These are phyloP conservation scores for Uria lomvia DNA, from an alignment of 2,113 vertebrate genomes.

Conservation along the genomic window DNA sequence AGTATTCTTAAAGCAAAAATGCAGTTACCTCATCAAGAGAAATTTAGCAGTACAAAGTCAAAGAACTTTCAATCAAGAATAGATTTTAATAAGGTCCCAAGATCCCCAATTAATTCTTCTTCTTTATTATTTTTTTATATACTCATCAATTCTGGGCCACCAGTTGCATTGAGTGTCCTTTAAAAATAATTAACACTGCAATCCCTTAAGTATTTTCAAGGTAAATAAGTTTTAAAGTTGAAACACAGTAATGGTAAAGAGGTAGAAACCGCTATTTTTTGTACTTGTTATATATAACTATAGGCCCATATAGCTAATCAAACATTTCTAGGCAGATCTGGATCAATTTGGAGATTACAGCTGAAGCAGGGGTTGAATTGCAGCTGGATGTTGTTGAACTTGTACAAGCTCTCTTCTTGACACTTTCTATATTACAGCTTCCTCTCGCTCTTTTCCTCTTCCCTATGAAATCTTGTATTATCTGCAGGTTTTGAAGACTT, in stretches of 20 bases:
- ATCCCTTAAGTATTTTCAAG: slow-evolving; percentile 47
- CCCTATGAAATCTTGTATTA: slow-evolving; percentile 43
- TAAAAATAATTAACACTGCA: slow-evolving; percentile 65
- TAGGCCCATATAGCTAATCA: background rate
- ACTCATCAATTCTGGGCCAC: slow-evolving; percentile 49
- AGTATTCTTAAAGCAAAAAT: background rate
- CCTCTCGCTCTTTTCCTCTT: slow-evolving; percentile 32
- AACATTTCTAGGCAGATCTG: slow-evolving; percentile 26
- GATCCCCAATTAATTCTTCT: slow-evolving; percentile 64
- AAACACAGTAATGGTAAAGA: background rate
- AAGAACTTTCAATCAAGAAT: slow-evolving; percentile 35
- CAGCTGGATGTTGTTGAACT: slow-evolving; percentile 61
- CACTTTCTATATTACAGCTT: slow-evolving; percentile 38
- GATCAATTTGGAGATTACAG: slow-evolving; percentile 12
- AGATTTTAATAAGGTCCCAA: slow-evolving; percentile 65
- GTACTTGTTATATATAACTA: background rate
- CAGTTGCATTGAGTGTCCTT: slow-evolving; percentile 37
- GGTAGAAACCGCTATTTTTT: background rate
- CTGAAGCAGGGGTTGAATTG: slow-evolving; percentile 51
- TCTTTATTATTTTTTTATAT: slow-evolving; percentile 6
- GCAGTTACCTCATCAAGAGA: background rate
- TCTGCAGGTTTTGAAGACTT: slow-evolving; percentile 48
- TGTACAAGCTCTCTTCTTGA: slow-evolving; percentile 30
- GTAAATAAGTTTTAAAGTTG: slow-evolving; percentile 50
- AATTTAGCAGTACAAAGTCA: slow-evolving; percentile 21